Percentiles rank a stretch among this genome's conserved stretches.
phyloP scores from a whole-genome alignment of 2,113 vertebrate species.

The Brachypteracias leptosomus region DNA sequence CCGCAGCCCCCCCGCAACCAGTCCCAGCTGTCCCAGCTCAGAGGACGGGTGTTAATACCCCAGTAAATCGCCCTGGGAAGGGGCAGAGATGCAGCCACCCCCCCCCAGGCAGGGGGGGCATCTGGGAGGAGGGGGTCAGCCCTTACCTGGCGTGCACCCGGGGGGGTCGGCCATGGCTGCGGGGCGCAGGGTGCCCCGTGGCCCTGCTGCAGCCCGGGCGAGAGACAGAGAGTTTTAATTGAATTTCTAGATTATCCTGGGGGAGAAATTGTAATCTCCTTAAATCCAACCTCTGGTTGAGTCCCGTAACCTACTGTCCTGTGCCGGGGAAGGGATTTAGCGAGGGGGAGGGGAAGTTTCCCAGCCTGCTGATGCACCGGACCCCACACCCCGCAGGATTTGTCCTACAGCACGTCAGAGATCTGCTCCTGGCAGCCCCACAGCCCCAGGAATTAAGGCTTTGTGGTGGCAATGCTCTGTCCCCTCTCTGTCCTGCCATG shows the following conservation, averaged over 20 bases:
- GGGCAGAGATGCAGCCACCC: neutral
- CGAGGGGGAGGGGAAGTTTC: conserved; percentile 40
- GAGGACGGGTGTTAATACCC: neutral
- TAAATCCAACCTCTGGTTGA: conserved; percentile 65
- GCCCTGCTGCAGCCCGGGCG: conserved; percentile 34
- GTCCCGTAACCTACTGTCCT: conserved; percentile 67
- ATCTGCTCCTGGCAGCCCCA: accelerated
- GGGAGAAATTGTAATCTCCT: conserved; percentile 68
- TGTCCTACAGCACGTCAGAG: neutral
- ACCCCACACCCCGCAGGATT: neutral
- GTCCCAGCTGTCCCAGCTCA: neutral
- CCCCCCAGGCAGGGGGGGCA: too few relatives aligned
- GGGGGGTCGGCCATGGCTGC: conserved; percentile 49
- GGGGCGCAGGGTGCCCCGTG: conserved; percentile 28
- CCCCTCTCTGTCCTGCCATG: neutral
- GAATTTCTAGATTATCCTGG: conserved; percentile 68
- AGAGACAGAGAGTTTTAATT: conserved; percentile 67
- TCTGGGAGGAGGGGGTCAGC: neutral
- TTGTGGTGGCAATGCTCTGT: neutral
- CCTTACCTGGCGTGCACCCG: conserved; percentile 20
- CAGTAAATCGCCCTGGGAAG: neutral
- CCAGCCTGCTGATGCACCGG: neutral
- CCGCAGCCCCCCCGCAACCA: neutral
- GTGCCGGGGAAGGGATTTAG: conserved; percentile 37
- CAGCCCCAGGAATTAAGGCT: neutral